phyloP scores from a whole-genome alignment of 2,888 invertebrate genomes.

The Adela reaumurella region DNA sequence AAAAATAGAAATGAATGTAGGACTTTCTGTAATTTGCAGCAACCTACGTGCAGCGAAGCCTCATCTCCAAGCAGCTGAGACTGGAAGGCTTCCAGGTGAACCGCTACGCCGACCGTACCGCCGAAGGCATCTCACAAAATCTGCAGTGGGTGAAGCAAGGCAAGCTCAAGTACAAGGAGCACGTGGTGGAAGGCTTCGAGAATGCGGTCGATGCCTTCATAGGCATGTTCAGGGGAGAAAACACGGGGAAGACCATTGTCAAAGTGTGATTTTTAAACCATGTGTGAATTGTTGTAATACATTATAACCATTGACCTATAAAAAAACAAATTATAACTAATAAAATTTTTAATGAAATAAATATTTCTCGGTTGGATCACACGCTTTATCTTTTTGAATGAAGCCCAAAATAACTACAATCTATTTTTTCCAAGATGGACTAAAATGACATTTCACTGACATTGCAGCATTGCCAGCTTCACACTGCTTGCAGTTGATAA shows the following conservation, averaged over 20 bases:
- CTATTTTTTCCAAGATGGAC: too few relatives aligned
- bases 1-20: not conserved
- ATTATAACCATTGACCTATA: too few relatives aligned
- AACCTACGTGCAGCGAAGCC: constrained; percentile 51
- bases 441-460: too few relatives aligned
- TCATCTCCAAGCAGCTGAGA: constrained; percentile 62
- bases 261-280: constrained; percentile 57
- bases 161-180: constrained; percentile 67
- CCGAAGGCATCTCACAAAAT: constrained; percentile 62
- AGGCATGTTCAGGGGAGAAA: constrained; percentile 61
- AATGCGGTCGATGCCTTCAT: constrained; percentile 68
- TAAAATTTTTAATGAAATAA: too few relatives aligned
- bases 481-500: too few relatives aligned
- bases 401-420: too few relatives aligned
- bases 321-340: too few relatives aligned
- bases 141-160: constrained; percentile 64
- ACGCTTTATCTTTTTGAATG: too few relatives aligned
- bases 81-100: constrained; percentile 63
- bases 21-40: constrained; percentile 21
- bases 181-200: constrained; percentile 68
- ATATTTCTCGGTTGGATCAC: too few relatives aligned
- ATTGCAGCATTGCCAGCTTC: too few relatives aligned
- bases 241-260: constrained; percentile 68
- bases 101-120: constrained; percentile 58
- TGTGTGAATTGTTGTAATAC: not conserved